phyloP scores from a whole-genome alignment of 2,113 vertebrate species.

The Argyrosomus japonicus region DNA sequence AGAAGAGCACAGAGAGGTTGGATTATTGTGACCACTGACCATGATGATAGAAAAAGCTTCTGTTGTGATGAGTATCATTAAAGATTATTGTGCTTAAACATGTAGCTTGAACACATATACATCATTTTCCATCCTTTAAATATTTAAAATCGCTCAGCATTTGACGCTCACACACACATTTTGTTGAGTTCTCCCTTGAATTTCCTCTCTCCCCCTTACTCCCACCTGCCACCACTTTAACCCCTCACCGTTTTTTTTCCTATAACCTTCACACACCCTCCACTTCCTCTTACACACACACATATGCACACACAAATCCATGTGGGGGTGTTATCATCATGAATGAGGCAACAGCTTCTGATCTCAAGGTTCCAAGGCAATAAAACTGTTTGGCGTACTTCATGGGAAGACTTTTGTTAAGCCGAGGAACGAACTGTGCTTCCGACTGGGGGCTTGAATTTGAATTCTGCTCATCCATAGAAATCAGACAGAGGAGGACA shows the following conservation, averaged over 20 bases:
- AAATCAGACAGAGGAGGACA: constrained; percentile 69
- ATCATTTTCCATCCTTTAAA: background rate
- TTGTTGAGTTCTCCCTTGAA: constrained; percentile 28
- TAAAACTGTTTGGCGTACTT: constrained; percentile 76
- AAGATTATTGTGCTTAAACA: background rate
- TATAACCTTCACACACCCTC: constrained; percentile 39
- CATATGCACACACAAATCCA: constrained; percentile 36
- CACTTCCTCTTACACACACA: constrained; percentile 8
- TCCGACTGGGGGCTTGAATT: constrained; percentile 67
- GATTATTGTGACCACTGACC: background rate
- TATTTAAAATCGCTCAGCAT: background rate
- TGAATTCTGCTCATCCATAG: constrained; percentile 71
- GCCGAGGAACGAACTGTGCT: constrained; percentile 63
- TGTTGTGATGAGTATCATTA: constrained; percentile 8
- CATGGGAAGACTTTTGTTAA: constrained; percentile 78
- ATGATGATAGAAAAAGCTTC: constrained; percentile 3
- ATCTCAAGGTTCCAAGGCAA: constrained; percentile 80
- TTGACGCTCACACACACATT: background rate
- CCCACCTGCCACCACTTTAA: constrained; percentile 44
- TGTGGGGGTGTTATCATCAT: constrained; percentile 67
- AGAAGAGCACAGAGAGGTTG: no score
- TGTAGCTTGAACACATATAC: background rate
- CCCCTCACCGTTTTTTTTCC: background rate
- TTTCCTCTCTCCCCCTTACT: constrained; percentile 37
- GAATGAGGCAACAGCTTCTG: constrained; percentile 75